Percentiles rank a stretch among this genome's conserved stretches.
These are phyloP conservation scores for Enteromius trimaculatus DNA, from an alignment of 2,797 vertebrate genomes.

Conservation along the genomic window DNA sequence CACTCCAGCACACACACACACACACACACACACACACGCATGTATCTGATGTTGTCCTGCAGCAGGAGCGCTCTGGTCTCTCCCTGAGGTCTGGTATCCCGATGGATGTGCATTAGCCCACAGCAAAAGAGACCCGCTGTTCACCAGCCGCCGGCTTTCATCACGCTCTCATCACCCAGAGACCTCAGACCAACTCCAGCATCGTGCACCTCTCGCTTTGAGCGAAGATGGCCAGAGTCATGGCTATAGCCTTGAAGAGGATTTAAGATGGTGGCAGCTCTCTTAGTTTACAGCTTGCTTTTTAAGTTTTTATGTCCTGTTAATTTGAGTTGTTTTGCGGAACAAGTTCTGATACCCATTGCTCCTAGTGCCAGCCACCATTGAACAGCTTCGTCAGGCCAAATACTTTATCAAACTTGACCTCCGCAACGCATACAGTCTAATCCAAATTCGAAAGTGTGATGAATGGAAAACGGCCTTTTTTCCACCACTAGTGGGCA, in stretches of 20 bases:
- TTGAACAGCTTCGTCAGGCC: too few relatives aligned
- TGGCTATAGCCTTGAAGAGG: slow-evolving; percentile 29
- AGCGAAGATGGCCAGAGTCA: slow-evolving; percentile 52
- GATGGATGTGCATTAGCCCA: slow-evolving; percentile 48
- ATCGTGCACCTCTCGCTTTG: slow-evolving; percentile 63
- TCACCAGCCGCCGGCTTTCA: slow-evolving; percentile 66
- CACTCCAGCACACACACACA: slow-evolving; percentile 2
- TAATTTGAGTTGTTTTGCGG: too few relatives aligned
- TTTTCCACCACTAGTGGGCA: too few relatives aligned
- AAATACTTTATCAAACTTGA: too few relatives aligned
- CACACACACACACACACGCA: background rate
- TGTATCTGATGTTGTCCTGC: slow-evolving; percentile 47
- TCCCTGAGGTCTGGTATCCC: slow-evolving; percentile 30
- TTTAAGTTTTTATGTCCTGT: too few relatives aligned
- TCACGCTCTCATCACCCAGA: slow-evolving; percentile 66
- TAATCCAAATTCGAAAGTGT: too few relatives aligned
- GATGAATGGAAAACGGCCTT: too few relatives aligned
- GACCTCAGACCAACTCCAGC: slow-evolving; percentile 63
- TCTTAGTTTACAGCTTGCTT: too few relatives aligned
- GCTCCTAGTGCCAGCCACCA: too few relatives aligned
- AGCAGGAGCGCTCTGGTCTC: slow-evolving; percentile 53
- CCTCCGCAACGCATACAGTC: too few relatives aligned
- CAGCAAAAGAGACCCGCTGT: slow-evolving; percentile 37
- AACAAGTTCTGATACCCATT: too few relatives aligned
- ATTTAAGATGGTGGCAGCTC: too few relatives aligned